Evolutionary conservation across 2,888 invertebrate genomes (phyloP), one percentile per base, ranked within the genome.

Genomic region (Plutella xylostella): DNA sequence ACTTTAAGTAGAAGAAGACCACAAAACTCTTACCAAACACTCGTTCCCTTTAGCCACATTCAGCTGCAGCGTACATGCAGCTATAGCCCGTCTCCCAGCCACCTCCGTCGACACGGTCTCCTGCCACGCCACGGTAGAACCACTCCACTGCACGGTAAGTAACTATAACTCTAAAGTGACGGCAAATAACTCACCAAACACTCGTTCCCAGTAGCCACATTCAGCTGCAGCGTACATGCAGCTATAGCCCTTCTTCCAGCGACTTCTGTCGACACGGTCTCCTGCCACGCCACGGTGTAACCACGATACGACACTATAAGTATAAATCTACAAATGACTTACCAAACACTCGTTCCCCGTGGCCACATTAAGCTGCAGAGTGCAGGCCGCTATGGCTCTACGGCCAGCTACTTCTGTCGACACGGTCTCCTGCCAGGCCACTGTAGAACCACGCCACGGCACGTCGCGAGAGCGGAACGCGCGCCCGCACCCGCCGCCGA

Each of bases 181-280:
- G n/a, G n/a, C n/a, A n/a, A n/a, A 33, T 17, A 25, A 87, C 91
- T 88, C 75, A 96, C 96, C 87, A 96, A 87, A 71, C 95, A 96
- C 73, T 94, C 94, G 57, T 84, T 78, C 48, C 91, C 88, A 57
- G 91, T 90, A 80, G 94, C 92, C 30, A 97, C 90, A 63, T 94
- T 94, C 50, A 97, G 89, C 78, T 97, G 96, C 51, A 97, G 76
- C 37, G 96, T 97, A 79, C 96, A 96, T 28, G 93, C 91, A 46
- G 91, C 48, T 1, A 82, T 46, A 0, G 79, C 76, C 0, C 75
- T 44, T 0, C 67, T 51, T 42, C 68, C 63, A 0, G 61, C 48
- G 1, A 80, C 59, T 1, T 65, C 52, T 0, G 77, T 79, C 0
- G 56, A 46, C 42, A 67, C 90, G 52, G 92, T 80, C 67, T 93